Evolutionary conservation across 2,113 vertebrate genomes (phyloP), one percentile per base, ranked within the genome.

Genomic region (Lonchura striata): DNA sequence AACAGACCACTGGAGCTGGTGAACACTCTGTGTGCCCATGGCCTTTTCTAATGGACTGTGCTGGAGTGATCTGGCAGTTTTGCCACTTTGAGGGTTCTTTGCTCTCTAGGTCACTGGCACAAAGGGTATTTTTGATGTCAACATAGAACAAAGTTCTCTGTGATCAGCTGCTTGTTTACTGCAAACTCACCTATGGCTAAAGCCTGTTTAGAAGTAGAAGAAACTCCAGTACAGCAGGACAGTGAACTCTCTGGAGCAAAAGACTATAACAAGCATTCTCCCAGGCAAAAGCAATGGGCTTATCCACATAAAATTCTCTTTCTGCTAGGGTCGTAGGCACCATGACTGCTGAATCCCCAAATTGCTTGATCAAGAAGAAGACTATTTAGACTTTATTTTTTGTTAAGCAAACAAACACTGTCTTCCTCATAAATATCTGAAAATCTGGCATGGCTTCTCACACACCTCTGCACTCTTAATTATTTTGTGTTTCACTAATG

Each of bases 121-220:
- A 74, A 84, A 86, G 37, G 78, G 16, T 86, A 60, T 78, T 90
- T 95, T 64, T 78, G 47, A 93, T 96, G 90, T 94, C 82, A 92
- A 81, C 76, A 95, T 3, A 84, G 94, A 93, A 83, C 94, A 96
- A 96, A 96, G 93, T 94, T 92, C 90, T 33, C 75, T 78, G 44
- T 88, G 93, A 76, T 79, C 90, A 92, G 39, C 49, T 90, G 44
- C 52, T 28, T 92, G 90, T 93, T 96, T 96, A 90, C 85, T 74
- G 28, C 46, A 88, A 95, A 57, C 54, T 88, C 86, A 83, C 86
- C 88, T 88, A 13, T 24, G 46, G 11, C 27, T 66, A n/a, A 86
- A 75, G 44, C 44, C 21, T 71, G 25, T 57, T 81, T 41, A 37
- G 59, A 64, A 74, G 53, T 31, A 56, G 75, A 83, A 79, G 37